phyloP scores from a whole-genome alignment of 2,113 vertebrate species.

The Todiramphus saurophagus region DNA sequence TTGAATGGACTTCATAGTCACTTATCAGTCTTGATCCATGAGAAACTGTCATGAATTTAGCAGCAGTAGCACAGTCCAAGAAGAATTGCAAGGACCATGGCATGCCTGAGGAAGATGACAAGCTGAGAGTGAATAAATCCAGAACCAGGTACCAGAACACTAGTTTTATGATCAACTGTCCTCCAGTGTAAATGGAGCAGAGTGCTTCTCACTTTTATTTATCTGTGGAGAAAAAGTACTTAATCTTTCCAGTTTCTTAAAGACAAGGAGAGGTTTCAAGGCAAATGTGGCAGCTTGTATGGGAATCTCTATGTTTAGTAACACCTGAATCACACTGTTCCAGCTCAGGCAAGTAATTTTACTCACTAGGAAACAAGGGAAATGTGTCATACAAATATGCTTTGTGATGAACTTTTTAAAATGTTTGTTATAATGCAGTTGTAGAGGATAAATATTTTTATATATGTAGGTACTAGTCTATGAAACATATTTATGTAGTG shows the following conservation, averaged over 20 bases:
- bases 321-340: not conserved
- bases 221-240: conserved; percentile 24
- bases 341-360: not conserved
- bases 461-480: not conserved
- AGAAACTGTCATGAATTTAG: not conserved
- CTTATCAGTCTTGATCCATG: not conserved
- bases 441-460: not conserved
- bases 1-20: not conserved
- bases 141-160: conserved; percentile 35
- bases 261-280: conserved; percentile 13
- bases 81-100: not conserved
- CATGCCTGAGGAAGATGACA: not conserved
- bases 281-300: not conserved
- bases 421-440: not conserved
- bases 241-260: conserved; percentile 28
- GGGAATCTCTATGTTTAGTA: not conserved
- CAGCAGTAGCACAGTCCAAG: not conserved
- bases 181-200: conserved; percentile 13
- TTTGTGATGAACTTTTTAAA: not conserved
- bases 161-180: conserved; percentile 40
- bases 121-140: conserved; percentile 48
- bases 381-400: not conserved
- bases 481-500: not conserved
- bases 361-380: not conserved
- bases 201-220: not conserved